A percentile compares a stretch with the other conserved stretches of the same genome.
Conservation (phyloP, 1,140 invertebrate genomes). For the Medauroidea extradentata region DNA sequence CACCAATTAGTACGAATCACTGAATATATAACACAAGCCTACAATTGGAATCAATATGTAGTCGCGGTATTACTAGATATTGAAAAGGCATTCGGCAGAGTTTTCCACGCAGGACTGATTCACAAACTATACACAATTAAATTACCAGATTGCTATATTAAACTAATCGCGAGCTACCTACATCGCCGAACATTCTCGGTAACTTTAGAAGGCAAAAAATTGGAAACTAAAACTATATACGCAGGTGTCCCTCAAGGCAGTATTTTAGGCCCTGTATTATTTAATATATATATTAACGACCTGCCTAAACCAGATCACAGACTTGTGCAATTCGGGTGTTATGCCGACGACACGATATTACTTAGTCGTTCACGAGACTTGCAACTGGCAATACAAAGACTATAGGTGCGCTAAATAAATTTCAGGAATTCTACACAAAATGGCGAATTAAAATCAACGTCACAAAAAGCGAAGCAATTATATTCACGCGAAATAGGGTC, state of each 20-base stretch:
- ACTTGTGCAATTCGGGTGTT: slow-evolving; percentile 24
- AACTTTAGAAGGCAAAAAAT: too few relatives aligned
- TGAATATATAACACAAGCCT: background rate
- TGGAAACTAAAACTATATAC: slow-evolving; percentile 21
- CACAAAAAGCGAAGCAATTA: slow-evolving; percentile 23
- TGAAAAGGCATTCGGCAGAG: slow-evolving; percentile 34
- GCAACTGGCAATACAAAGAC: too few relatives aligned
- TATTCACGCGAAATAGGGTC: slow-evolving; percentile 14
- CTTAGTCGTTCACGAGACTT: too few relatives aligned
- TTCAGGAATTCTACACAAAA: slow-evolving; percentile 16
- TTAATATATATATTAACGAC: slow-evolving; percentile 28
- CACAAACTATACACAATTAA: slow-evolving; percentile 24
- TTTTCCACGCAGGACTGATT: slow-evolving; percentile 34
- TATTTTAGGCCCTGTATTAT: slow-evolving; percentile 29
- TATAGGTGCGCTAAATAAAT: slow-evolving; percentile 1
- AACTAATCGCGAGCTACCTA: too few relatives aligned
- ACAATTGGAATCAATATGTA: slow-evolving; percentile 26
- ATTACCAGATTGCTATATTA: slow-evolving; percentile 14
- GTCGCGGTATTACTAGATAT: slow-evolving; percentile 31
- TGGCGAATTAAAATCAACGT: slow-evolving; percentile 30
- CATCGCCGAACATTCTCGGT: too few relatives aligned
- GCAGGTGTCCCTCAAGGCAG: slow-evolving; percentile 12
- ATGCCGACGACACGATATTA: background rate
- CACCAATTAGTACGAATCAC: too few relatives aligned
- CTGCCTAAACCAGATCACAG: slow-evolving; percentile 20